Conservation (phyloP, 2,797 vertebrate species). For the Synaphobranchus kaupii region DNA sequence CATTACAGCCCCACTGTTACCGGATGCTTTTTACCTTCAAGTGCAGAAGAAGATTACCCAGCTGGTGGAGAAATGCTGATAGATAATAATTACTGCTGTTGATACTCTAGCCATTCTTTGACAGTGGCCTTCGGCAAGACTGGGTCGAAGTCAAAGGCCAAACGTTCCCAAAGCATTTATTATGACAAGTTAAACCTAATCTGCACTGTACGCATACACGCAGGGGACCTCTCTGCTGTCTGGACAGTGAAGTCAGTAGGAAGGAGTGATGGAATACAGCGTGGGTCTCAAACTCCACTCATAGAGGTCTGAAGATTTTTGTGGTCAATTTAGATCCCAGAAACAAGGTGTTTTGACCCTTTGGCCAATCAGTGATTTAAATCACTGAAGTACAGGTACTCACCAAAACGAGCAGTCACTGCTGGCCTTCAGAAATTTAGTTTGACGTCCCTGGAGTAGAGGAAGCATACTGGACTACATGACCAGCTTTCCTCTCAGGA, state of each 20-base stretch:
- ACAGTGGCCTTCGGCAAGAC: neutral
- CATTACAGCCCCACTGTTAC: neutral
- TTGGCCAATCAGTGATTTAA: neutral
- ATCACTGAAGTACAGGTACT: neutral
- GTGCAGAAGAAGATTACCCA: slow-evolving; percentile 27
- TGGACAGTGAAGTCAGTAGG: neutral
- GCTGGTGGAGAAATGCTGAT: slow-evolving; percentile 13
- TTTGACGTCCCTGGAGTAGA: neutral
- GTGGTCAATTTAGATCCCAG: neutral
- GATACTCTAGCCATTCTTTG: neutral
- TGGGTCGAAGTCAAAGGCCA: neutral
- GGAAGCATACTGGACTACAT: neutral
- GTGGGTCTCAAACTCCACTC: too few species aligned
- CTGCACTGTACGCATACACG: neutral
- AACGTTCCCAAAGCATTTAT: neutral
- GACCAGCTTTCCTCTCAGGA: neutral
- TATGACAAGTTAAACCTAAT: neutral
- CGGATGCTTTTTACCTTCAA: neutral
- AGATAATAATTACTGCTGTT: slow-evolving; percentile 19
- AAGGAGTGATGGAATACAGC: neutral
- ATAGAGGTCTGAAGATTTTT: neutral
- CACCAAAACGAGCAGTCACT: neutral
- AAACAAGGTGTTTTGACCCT: neutral
- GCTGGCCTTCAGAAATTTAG: neutral
- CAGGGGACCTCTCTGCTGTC: neutral